Evolutionary conservation across 2,113 vertebrate genomes (phyloP).

Genomic region (Hippotragus niger): DNA sequence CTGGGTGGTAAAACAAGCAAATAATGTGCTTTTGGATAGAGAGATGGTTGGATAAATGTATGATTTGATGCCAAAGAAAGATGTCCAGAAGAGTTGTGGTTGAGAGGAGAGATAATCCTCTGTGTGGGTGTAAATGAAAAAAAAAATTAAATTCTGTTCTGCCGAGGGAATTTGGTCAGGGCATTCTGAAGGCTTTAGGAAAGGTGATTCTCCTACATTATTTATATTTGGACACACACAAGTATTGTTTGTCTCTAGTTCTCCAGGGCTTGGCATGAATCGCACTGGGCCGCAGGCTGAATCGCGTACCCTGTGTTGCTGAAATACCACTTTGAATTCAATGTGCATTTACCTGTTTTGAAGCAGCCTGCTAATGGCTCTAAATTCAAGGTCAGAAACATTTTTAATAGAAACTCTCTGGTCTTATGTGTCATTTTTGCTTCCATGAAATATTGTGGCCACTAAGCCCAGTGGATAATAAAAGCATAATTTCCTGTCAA

Average conservation of each 20-base stretch:
- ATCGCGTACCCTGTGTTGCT: neutral
- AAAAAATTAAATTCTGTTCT: neutral
- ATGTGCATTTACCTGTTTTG: slow-evolving; percentile 49
- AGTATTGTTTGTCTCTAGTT: neutral
- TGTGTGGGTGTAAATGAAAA: neutral
- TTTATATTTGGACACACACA: neutral
- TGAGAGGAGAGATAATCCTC: neutral
- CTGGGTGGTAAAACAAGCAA: neutral
- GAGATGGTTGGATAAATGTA: neutral
- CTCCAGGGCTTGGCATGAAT: neutral
- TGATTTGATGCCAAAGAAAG: neutral
- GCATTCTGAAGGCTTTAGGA: neutral
- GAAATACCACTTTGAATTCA: slow-evolving; percentile 35
- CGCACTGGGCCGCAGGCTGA: neutral
- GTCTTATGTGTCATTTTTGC: slow-evolving; percentile 27
- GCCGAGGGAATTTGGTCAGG: neutral
- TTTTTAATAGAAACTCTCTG: slow-evolving; percentile 41
- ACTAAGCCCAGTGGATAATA: slow-evolving; percentile 37
- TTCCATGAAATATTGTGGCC: slow-evolving; percentile 42
- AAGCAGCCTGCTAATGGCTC: slow-evolving; percentile 49
- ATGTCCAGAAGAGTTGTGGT: neutral
- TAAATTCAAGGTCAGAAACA: slow-evolving; percentile 53
- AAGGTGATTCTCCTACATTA: neutral
- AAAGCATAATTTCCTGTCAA: slow-evolving; percentile 59
- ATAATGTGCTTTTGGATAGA: neutral